phyloP scores from a whole-genome alignment of 2,888 invertebrate genomes.

The Eilema depressum region DNA sequence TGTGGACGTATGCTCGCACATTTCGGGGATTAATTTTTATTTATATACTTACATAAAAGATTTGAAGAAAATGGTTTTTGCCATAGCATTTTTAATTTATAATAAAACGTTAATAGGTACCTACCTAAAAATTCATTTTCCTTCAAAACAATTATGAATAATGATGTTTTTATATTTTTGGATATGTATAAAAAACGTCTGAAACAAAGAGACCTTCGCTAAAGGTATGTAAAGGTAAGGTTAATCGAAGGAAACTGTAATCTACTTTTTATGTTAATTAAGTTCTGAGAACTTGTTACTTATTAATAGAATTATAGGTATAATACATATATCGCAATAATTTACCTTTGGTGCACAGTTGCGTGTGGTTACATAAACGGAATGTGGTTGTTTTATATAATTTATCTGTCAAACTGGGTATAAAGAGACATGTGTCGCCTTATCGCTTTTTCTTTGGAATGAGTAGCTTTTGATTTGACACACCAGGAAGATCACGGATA shows the following conservation, averaged over 20 bases:
- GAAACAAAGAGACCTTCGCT: neutral
- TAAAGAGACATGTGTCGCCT: neutral
- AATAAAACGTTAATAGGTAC: no score
- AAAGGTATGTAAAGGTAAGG: neutral
- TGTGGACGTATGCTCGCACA: no score
- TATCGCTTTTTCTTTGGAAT: neutral
- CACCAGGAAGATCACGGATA: neutral
- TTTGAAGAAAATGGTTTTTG: neutral
- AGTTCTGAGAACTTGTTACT: neutral
- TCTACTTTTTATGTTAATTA: neutral
- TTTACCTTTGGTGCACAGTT: conserved; percentile 36
- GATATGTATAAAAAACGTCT: neutral
- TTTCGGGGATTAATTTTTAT: no score
- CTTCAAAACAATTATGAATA: neutral
- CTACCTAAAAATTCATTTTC: neutral
- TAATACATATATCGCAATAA: conserved; percentile 32
- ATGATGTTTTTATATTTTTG: neutral
- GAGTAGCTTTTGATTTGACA: neutral
- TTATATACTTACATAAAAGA: neutral
- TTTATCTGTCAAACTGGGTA: conserved; percentile 1
- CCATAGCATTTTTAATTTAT: neutral
- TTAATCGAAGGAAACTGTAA: neutral
- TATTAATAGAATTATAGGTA: conserved; percentile 16
- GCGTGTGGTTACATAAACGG: conserved; percentile 39
- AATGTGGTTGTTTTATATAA: conserved; percentile 11